A percentile compares a stretch with the other conserved stretches of the same genome.
Conservation (phyloP, 2,888 invertebrate species). For the Amphimallon solstitiale region DNA sequence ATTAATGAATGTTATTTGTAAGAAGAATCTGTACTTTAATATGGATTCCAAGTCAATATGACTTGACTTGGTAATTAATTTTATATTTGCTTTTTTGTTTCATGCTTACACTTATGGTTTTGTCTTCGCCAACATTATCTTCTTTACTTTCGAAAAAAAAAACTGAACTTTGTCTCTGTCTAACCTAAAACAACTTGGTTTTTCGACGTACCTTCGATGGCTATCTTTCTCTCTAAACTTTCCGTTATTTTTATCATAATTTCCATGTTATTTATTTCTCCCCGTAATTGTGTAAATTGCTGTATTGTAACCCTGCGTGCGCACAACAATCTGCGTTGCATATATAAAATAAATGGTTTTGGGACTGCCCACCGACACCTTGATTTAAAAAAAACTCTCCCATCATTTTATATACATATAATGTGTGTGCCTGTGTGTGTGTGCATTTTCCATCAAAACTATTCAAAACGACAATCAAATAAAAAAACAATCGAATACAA, state of each 20-base stretch:
- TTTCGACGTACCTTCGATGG: slow-evolving; percentile 3
- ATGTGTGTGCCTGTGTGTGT: slow-evolving; percentile 15
- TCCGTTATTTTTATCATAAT: slow-evolving; percentile 34
- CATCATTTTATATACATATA: slow-evolving; percentile 3
- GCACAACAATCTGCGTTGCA: slow-evolving; percentile 26
- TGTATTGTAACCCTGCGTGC: slow-evolving; percentile 48
- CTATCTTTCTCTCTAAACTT: slow-evolving; percentile 30
- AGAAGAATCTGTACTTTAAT: background rate
- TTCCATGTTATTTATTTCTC: slow-evolving; percentile 41
- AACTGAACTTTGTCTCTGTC: background rate
- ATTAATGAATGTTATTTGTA: background rate
- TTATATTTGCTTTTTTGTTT: slow-evolving; percentile 61
- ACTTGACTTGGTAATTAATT: slow-evolving; percentile 46
- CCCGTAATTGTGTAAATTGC: slow-evolving; percentile 39
- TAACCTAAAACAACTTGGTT: background rate
- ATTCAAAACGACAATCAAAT: slow-evolving; percentile 5
- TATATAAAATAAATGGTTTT: slow-evolving; percentile 50
- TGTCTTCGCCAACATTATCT: slow-evolving; percentile 43
- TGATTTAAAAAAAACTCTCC: background rate
- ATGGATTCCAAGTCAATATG: slow-evolving; percentile 9
- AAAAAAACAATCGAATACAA: slow-evolving; percentile 19
- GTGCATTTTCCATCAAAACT: slow-evolving; percentile 32
- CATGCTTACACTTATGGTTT: slow-evolving; percentile 61
- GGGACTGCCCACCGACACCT: slow-evolving; percentile 59
- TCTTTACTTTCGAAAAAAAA: slow-evolving; percentile 17